Evolutionary conservation across 1,140 invertebrate genomes (phyloP).

Genomic region (Sycophaga agraensis): DNA sequence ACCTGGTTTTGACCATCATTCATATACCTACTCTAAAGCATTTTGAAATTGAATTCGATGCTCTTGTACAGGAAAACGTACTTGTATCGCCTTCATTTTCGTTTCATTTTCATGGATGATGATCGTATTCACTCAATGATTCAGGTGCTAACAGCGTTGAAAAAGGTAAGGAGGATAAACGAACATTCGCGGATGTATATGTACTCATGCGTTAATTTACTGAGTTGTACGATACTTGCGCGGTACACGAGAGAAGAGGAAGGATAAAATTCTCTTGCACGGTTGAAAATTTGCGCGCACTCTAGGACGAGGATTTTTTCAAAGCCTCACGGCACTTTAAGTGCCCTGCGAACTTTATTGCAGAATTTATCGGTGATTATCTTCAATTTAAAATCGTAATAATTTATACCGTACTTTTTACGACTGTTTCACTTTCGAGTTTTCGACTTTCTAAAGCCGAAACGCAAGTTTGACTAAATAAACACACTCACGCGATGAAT

Average conservation of each 20-base stretch:
- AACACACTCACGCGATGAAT: too few species aligned
- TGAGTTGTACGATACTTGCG: neutral
- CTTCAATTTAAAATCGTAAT: constrained; percentile 17
- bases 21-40: too few species aligned
- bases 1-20: too few species aligned
- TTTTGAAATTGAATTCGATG: too few species aligned
- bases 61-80: too few species aligned
- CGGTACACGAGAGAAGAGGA: neutral
- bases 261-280: neutral
- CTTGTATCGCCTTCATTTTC: neutral
- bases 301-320: neutral
- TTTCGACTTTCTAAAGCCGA: neutral
- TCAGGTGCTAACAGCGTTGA: neutral
- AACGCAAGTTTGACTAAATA: too few species aligned
- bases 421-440: too few species aligned
- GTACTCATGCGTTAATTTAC: constrained; percentile 8
- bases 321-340: constrained; percentile 7
- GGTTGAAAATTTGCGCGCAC: neutral
- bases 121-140: constrained; percentile 4
- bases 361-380: constrained; percentile 8
- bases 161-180: neutral
- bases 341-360: constrained; percentile 6
- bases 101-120: neutral
- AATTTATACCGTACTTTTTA: too few species aligned
- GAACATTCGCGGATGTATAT: neutral